These are phyloP conservation scores for Ancistrus triradiatus DNA, from an alignment of 2,113 vertebrate species.

Conservation along the genomic window DNA sequence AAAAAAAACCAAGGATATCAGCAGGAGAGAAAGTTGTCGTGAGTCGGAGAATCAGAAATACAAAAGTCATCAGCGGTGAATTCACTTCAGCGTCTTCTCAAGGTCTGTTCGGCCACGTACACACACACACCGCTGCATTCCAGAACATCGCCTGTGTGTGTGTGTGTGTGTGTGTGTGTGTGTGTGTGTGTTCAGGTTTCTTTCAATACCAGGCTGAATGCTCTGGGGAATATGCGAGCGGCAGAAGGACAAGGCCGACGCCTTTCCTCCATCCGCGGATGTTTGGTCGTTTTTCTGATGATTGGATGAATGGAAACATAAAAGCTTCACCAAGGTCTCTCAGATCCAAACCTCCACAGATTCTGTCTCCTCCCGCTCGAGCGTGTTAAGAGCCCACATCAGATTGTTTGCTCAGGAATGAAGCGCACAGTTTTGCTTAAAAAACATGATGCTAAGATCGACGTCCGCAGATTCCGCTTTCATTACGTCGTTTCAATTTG, in stretches of 20 bases:
- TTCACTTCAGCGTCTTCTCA: constrained; percentile 16
- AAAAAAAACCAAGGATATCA: too few relatives aligned
- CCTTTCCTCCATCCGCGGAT: not conserved
- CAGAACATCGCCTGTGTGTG: too few relatives aligned
- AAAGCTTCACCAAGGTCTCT: constrained; percentile 23
- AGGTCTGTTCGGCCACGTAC: constrained; percentile 14
- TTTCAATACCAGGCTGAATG: constrained; percentile 9
- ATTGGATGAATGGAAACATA: constrained; percentile 27
- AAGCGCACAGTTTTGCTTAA: too few relatives aligned
- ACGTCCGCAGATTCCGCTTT: too few relatives aligned
- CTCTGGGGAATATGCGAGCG: not conserved
- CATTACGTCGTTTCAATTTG: too few relatives aligned
- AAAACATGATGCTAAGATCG: too few relatives aligned
- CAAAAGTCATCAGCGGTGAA: not conserved
- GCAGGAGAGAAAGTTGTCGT: too few relatives aligned
- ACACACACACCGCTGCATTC: not conserved
- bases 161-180: too few relatives aligned
- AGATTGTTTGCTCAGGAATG: too few relatives aligned
- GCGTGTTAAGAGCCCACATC: too few relatives aligned
- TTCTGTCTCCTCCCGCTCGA: too few relatives aligned
- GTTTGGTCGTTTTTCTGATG: constrained; percentile 1
- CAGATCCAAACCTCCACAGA: not conserved
- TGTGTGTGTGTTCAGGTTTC: constrained; percentile 11
- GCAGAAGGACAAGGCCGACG: constrained; percentile 20
- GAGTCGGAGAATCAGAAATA: too few relatives aligned